Percentiles rank a stretch among this genome's conserved stretches.
Conservation (phyloP, 2,797 vertebrate species). For the Acomys russatus region DNA sequence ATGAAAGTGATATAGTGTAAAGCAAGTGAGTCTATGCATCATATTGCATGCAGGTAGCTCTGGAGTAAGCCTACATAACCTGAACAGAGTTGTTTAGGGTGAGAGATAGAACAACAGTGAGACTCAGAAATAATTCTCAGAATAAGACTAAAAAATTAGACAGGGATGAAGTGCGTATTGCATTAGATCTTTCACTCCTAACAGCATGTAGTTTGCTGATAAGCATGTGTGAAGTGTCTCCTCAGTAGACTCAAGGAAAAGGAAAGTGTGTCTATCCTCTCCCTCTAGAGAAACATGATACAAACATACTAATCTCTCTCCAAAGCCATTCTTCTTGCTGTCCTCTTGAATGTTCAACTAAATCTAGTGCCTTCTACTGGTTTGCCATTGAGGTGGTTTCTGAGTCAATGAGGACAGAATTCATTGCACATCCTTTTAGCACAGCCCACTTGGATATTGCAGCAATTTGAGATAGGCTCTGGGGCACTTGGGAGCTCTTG, state of each 20-base stretch:
- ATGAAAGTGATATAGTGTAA: background rate
- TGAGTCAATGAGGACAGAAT: background rate
- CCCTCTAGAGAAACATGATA: background rate
- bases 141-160: background rate
- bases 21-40: background rate
- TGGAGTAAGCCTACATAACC: background rate
- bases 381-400: background rate
- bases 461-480: background rate
- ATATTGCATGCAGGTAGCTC: background rate
- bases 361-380: background rate
- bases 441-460: background rate
- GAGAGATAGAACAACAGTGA: background rate
- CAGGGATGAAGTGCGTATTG: background rate
- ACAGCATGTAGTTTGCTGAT: background rate
- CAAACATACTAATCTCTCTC: background rate
- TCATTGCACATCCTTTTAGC: background rate
- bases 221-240: background rate
- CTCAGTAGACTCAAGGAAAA: background rate
- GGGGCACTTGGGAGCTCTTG: background rate
- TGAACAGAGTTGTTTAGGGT: rapidly evolving
- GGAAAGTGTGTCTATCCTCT: background rate
- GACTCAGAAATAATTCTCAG: background rate
- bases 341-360: background rate
- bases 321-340: background rate
- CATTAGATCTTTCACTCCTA: background rate